Evolutionary conservation across 2,797 vertebrate species (phyloP), one percentile per base, ranked within the genome.

Genomic region (Channa striata): DNA sequence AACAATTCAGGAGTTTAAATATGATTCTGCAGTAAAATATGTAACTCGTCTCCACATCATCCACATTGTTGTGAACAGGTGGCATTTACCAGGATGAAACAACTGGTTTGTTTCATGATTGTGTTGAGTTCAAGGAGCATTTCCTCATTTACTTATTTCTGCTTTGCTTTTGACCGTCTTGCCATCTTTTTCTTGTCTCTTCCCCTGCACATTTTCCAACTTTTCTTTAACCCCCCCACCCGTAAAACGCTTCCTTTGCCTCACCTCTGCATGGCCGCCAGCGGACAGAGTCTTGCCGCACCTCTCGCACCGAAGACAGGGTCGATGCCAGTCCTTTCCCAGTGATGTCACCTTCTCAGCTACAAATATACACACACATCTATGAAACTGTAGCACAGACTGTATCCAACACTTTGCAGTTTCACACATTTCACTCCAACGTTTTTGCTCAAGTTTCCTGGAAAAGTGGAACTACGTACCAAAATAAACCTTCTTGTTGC

Each of bases 331-430:
- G 92, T 99, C 97, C 78, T 99, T 98, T 30, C 98, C 98, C 90
- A 99, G 94, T 0, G 98, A 99, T 0, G 97, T 99, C 93, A 99
- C 97, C 94, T 99, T 99, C 92, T 99, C 97, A 0, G 98, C 98
- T 99, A 73, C 17, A 71, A 50, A 49, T 36, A 50, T 1, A 65
- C 17, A 65, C 59, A 62, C 63, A 53, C 52, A 59, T 43, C 39
- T 21, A 36, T 58, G 37, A 69, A 42, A 70, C 21, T 30, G 25
- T 30, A 30, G 25, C 25, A 30, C 6, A 30, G 25, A 34, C 34
- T 14, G 21, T 71, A 56, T 54, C 17, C 75, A 48, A 57, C 59
- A 53, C 47, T 77, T 59, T 2, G 48, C 46, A 59, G 19, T n/a
- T 48, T 78, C 53, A 70, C 57, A 65, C 72, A 8, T 66, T 58